phyloP scores from a whole-genome alignment of 2,888 invertebrate genomes.

The Congeria kusceri region DNA sequence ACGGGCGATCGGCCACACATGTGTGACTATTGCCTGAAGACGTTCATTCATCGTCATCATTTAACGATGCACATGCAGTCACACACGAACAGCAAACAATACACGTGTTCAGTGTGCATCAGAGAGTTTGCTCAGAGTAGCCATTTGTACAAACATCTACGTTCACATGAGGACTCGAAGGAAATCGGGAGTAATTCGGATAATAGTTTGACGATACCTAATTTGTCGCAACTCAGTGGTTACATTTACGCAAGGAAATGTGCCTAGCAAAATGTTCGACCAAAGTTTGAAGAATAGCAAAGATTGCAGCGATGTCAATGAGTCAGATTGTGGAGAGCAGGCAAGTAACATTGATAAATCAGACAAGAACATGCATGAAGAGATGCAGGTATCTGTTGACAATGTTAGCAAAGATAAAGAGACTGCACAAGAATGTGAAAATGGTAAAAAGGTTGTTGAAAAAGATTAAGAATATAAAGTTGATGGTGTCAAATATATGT shows the following conservation, averaged over 20 bases:
- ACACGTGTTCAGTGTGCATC: constrained; percentile 57
- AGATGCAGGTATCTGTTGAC: background rate
- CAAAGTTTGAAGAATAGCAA: background rate
- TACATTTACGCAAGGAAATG: constrained; percentile 5
- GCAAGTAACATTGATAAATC: background rate
- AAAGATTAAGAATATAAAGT: background rate
- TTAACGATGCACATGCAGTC: constrained; percentile 67
- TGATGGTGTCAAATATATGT: background rate
- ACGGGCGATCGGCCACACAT: constrained; percentile 67
- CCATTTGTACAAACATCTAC: constrained; percentile 66
- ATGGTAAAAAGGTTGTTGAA: background rate
- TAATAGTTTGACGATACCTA: background rate
- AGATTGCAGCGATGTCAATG: background rate
- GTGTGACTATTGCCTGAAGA: constrained; percentile 56
- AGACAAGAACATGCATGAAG: constrained; percentile 3
- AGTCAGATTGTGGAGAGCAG: background rate
- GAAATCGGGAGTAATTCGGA: background rate
- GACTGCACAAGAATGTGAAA: background rate
- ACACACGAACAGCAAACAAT: constrained; percentile 57
- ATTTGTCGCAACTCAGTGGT: too few relatives aligned
- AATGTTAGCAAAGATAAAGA: constrained; percentile 3
- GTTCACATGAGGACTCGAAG: constrained; percentile 51
- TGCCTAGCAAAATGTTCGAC: background rate
- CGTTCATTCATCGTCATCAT: constrained; percentile 71
- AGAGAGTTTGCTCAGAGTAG: constrained; percentile 66